These are phyloP conservation scores for Thalpophila matura DNA, from an alignment of 2,888 invertebrate species.

Conservation along the genomic window DNA sequence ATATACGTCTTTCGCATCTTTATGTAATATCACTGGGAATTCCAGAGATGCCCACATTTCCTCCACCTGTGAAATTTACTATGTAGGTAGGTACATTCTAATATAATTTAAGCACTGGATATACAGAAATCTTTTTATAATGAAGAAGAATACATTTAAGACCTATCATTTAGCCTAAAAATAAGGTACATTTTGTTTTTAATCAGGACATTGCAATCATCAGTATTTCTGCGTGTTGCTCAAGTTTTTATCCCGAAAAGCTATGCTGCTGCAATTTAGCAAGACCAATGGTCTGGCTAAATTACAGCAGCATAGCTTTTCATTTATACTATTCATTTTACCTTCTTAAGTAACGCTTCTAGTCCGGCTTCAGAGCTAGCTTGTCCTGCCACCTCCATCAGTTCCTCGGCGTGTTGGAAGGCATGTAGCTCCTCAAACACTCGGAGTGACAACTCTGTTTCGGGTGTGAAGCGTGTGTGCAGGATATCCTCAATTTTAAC, in stretches of 20 bases:
- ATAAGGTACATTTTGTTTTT: too few relatives aligned
- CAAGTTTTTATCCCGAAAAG: too few relatives aligned
- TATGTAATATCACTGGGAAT: constrained; percentile 94
- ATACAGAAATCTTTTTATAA: too few relatives aligned
- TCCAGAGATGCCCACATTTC: constrained; percentile 95
- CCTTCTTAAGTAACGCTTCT: constrained; percentile 95
- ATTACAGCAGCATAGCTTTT: too few relatives aligned
- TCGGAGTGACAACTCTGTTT: constrained; percentile 92
- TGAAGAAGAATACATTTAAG: too few relatives aligned
- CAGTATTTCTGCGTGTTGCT: too few relatives aligned
- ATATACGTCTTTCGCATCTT: constrained; percentile 95
- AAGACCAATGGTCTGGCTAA: too few relatives aligned
- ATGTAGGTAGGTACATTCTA: too few relatives aligned
- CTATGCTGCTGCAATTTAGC: too few relatives aligned
- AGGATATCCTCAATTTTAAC: constrained; percentile 94
- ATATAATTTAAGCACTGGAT: too few relatives aligned
- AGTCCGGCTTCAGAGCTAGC: constrained; percentile 97
- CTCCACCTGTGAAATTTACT: constrained; percentile 91
- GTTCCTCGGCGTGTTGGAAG: constrained; percentile 93
- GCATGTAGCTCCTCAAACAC: constrained; percentile 93
- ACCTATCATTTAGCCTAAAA: too few relatives aligned
- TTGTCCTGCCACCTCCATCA: constrained; percentile 96
- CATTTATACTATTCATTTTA: constrained; percentile 68
- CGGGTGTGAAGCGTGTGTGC: constrained; percentile 93
- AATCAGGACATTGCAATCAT: too few relatives aligned